phyloP scores from a whole-genome alignment of 2,797 vertebrate species.

The Mycteria americana region DNA sequence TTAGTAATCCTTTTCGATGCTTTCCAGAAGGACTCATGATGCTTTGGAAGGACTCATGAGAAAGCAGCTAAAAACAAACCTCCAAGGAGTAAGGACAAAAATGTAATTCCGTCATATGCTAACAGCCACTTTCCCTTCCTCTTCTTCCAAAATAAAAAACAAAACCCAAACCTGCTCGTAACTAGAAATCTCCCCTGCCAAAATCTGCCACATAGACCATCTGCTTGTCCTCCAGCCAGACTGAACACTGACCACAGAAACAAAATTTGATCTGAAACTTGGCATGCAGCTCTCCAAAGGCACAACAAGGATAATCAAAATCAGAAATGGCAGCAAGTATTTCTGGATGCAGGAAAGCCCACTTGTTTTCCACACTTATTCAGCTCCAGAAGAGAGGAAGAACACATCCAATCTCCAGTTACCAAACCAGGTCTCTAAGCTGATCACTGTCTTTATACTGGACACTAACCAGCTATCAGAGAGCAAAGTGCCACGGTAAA shows the following conservation, averaged over 20 bases:
- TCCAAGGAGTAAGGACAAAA: not conserved
- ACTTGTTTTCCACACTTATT: not conserved
- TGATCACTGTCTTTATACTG: not conserved
- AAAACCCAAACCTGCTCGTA: not conserved
- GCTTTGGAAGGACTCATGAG: not conserved
- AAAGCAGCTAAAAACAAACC: not conserved
- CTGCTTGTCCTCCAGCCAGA: not conserved
- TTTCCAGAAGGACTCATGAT: no score
- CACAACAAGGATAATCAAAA: not conserved
- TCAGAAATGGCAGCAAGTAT: not conserved
- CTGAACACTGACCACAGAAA: rapidly evolving
- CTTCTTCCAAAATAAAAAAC: not conserved
- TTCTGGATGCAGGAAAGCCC: not conserved
- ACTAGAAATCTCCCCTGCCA: not conserved
- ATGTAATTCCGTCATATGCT: not conserved
- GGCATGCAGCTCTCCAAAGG: not conserved
- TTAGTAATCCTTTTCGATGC: not conserved
- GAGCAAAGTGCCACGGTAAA: not conserved
- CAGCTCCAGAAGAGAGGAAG: not conserved
- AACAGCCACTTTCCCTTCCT: not conserved
- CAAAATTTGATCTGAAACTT: not conserved
- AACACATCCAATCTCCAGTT: not conserved
- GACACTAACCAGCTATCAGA: not conserved
- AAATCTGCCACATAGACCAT: not conserved
- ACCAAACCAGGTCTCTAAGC: not conserved